phyloP scores from a whole-genome alignment of 2,888 invertebrate genomes.

The Chaitophorus viminalis region DNA sequence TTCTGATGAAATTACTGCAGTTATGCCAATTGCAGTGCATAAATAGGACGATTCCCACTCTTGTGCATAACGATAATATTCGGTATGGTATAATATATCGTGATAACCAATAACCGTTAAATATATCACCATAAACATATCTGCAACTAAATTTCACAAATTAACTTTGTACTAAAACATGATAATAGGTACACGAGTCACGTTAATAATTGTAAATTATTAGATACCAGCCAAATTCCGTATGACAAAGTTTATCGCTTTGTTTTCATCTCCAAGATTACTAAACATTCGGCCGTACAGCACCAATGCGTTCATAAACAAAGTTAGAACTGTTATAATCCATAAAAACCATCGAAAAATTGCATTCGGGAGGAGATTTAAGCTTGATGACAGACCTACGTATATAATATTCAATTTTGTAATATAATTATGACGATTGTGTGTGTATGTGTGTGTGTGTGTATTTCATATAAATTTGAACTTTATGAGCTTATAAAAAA shows the following conservation, averaged over 20 bases:
- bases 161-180: not conserved
- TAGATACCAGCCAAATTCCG: constrained; percentile 75
- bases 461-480: no score
- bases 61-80: constrained; percentile 72
- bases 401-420: not conserved
- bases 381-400: constrained; percentile 72
- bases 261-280: constrained; percentile 72
- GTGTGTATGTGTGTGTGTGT: no score
- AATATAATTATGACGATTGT: no score
- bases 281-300: constrained; percentile 72
- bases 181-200: not conserved
- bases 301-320: constrained; percentile 74
- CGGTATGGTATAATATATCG: constrained; percentile 72
- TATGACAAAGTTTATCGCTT: constrained; percentile 74
- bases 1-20: constrained; percentile 77
- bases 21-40: constrained; percentile 73
- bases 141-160: constrained; percentile 69
- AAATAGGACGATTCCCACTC: constrained; percentile 76
- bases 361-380: constrained; percentile 72
- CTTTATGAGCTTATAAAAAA: no score
- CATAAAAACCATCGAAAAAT: constrained; percentile 73
- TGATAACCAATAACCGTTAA: constrained; percentile 73
- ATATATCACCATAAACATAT: constrained; percentile 77
- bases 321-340: constrained; percentile 73
- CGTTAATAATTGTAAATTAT: constrained; percentile 14